Evolutionary conservation across 2,113 vertebrate genomes (phyloP), one percentile per base, ranked within the genome.

Genomic region (Scalopus aquaticus): DNA sequence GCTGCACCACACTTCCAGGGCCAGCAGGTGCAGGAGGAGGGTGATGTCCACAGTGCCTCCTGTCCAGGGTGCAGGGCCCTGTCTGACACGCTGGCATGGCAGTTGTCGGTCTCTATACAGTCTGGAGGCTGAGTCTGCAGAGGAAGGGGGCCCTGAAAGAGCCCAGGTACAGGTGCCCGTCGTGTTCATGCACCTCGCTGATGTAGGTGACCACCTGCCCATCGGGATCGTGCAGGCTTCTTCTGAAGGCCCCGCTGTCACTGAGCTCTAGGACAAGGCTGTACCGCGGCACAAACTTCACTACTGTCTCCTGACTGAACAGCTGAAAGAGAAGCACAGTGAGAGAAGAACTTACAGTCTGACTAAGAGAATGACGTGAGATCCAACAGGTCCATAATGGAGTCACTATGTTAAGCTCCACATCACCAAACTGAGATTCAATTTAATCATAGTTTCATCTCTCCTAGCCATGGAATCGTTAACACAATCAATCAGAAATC

Each of bases 251-350:
- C 39, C 99, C 99, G 1, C 98, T 99, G 13, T 99, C 99, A 0
- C 98, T 98, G 46, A 99, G 98, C 96, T 99, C 99, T 10, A 99
- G 97, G 88, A 99, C 98, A 10, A 99, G 98, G 97, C 99, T 99
- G 60, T 99, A 99, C 8, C 98, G 99, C 4, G 99, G 99, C 73
- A 99, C 97, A 80, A 99, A 98, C 97, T 99, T 99, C 90, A 98
- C 95, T 96, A 99, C 93, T 0, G 98, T 98, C 42, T 99, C 99
- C 93, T 98, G 99, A 95, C 99, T 99, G 94, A 99, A 98, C 84
- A 99, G 96, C 99, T 99, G 95, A 20, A 97, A 82, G 37, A 6
- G 70, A 97, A 94, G 60, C 93, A 97, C 3, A 92, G 42, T 7
- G 22, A 1, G 13, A 86, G 12, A 24, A 24, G 54, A 87, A 44